Evolutionary conservation across 2,888 invertebrate genomes (phyloP).

Genomic region (Rhogogaster chlorosoma): DNA sequence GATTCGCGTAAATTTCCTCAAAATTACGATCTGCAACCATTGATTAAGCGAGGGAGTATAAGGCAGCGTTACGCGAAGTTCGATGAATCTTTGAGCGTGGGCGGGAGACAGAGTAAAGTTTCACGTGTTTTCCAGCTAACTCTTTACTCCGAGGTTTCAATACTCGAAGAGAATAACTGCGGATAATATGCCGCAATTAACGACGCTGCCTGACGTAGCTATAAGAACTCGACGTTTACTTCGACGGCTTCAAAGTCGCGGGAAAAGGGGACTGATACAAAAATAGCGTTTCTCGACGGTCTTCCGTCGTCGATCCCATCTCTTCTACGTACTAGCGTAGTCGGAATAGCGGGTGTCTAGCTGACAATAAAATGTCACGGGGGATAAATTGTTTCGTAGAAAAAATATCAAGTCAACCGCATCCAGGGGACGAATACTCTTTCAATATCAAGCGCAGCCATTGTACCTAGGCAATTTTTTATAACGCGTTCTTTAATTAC

Average conservation of each 20-base stretch:
- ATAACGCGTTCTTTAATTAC: neutral
- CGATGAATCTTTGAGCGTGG: neutral
- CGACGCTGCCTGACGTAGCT: neutral
- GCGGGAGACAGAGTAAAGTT: neutral
- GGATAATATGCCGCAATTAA: conserved; percentile 23
- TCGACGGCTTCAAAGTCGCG: conserved; percentile 4
- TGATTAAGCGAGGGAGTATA: neutral
- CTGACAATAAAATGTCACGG: conserved; percentile 21
- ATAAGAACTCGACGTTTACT: neutral
- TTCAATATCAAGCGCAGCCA: too few species aligned
- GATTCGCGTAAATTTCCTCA: neutral
- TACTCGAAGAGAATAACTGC: neutral
- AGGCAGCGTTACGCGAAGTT: neutral
- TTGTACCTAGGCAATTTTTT: too few species aligned
- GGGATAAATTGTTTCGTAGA: neutral
- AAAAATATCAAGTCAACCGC: neutral
- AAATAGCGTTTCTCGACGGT: conserved; percentile 33
- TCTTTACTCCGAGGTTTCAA: neutral
- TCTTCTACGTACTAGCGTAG: neutral
- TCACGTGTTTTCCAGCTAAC: neutral
- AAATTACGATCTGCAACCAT: neutral
- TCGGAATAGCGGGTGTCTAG: conserved; percentile 15
- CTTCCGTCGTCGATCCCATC: conserved; percentile 28
- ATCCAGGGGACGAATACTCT: neutral
- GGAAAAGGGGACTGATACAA: conserved; percentile 16